Conservation (phyloP, 1,140 invertebrate genomes). For the Drosophila orena region DNA sequence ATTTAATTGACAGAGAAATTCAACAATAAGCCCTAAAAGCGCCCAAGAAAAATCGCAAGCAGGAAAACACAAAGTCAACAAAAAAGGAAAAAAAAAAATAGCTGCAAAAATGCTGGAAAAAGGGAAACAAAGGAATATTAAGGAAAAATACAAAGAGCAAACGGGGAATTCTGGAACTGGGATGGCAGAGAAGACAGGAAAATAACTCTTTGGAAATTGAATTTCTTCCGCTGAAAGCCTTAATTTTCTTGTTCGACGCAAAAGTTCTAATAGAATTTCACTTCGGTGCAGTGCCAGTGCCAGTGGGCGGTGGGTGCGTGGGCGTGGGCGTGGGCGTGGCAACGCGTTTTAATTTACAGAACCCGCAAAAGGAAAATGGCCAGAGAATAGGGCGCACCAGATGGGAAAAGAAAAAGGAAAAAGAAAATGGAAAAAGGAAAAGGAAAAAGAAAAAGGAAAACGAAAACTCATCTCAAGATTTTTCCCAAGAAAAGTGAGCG, state of each 20-base stretch:
- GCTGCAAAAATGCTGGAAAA: not conserved
- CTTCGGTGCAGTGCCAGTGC: not conserved
- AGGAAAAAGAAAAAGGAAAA: conserved; percentile 40
- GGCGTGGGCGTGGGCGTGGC: conserved; percentile 30
- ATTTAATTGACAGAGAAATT: conserved; percentile 32
- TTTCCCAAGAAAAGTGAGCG: conserved; percentile 33
- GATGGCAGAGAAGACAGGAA: conserved; percentile 23
- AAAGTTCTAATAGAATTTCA: conserved; percentile 65
- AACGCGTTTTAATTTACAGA: conserved; percentile 49
- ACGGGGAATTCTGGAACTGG: not conserved
- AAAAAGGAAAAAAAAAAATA: not conserved
- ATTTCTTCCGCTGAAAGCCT: conserved; percentile 64
- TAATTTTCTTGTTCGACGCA: conserved; percentile 63
- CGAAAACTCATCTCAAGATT: conserved; percentile 47
- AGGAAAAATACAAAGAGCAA: not conserved
- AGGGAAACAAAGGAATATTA: conserved; percentile 10
- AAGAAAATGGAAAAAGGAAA: too few relatives aligned
- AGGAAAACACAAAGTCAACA: not conserved
- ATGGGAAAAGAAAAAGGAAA: conserved; percentile 23
- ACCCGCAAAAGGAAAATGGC: conserved; percentile 21
- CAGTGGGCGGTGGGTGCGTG: not conserved
- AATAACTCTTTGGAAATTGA: conserved; percentile 77
- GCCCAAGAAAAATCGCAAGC: conserved; percentile 16
- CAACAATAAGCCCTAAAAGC: conserved; percentile 51
- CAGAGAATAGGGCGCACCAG: not conserved